Evolutionary conservation across 1,140 invertebrate genomes (phyloP).

Genomic region (Dinoponera quadriceps): DNA sequence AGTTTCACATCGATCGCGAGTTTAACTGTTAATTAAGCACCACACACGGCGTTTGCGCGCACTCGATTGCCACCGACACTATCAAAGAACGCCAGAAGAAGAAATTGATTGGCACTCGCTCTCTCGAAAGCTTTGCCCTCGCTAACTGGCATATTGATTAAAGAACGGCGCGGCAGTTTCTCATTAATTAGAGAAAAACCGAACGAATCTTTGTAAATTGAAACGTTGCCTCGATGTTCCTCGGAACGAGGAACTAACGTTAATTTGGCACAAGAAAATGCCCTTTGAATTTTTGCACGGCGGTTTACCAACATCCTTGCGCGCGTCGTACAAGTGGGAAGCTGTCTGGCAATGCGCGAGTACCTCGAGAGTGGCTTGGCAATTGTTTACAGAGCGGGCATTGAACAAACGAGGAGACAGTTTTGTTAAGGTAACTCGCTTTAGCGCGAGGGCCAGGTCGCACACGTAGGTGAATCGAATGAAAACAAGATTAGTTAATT

Average conservation of each 20-base stretch:
- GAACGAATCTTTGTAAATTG: background rate
- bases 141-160: background rate
- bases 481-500: conserved; percentile 77
- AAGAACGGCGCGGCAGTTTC: background rate
- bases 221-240: background rate
- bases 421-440: conserved; percentile 62
- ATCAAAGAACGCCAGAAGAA: conserved; percentile 23
- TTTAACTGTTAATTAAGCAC: conserved; percentile 54
- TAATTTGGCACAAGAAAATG: background rate
- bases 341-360: background rate
- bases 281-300: background rate
- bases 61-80: conserved; percentile 31
- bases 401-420: conserved; percentile 53
- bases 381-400: conserved; percentile 32
- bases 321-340: too few relatives aligned
- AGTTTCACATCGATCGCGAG: conserved; percentile 46
- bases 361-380: background rate
- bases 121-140: conserved; percentile 21
- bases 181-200: background rate
- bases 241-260: background rate
- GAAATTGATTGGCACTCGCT: conserved; percentile 23
- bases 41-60: conserved; percentile 42
- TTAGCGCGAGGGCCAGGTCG: conserved; percentile 26
- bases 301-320: background rate
- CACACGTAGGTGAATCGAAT: conserved; percentile 55